Percentiles rank a stretch among this genome's conserved stretches.
phyloP scores from a whole-genome alignment of 2,113 vertebrate species.

The Myotis brandtii region DNA sequence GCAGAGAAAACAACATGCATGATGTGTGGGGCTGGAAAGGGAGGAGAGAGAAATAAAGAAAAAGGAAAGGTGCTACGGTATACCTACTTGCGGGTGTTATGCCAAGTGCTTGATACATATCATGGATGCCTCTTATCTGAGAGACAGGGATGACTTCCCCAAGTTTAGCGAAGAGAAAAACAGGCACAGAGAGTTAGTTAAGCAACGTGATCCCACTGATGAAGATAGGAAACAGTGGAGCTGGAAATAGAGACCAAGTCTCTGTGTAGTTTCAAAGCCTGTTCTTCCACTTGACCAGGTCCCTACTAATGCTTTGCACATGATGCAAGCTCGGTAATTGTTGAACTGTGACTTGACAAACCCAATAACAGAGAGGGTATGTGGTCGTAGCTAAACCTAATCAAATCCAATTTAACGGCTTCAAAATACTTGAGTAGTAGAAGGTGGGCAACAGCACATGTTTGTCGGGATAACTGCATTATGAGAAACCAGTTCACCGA shows the following conservation, averaged over 20 bases:
- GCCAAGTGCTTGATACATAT: background rate
- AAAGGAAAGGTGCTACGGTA: background rate
- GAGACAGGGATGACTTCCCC: background rate
- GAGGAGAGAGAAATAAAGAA: background rate
- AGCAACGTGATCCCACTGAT: background rate
- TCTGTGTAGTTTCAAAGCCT: background rate
- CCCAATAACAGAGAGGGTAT: constrained; percentile 2
- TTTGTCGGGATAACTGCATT: constrained; percentile 75
- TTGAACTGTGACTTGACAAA: constrained; percentile 25
- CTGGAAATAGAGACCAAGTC: background rate
- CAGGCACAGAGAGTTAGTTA: background rate
- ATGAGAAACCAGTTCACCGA: constrained; percentile 76
- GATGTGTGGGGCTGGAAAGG: background rate
- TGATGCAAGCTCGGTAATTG: background rate
- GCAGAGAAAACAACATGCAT: background rate
- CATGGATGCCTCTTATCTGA: background rate
- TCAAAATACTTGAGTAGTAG: constrained; percentile 67
- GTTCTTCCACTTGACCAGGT: background rate
- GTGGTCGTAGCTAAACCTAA: constrained; percentile 43
- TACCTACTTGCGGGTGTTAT: background rate
- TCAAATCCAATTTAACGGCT: constrained; percentile 75
- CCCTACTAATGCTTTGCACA: background rate
- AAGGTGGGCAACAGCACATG: constrained; percentile 72
- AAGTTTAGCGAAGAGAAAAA: background rate
- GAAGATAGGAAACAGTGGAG: background rate